Evolutionary conservation across 2,797 vertebrate species (phyloP), one percentile per base, ranked within the genome.

Genomic region (Acestrorhynchus altus): DNA sequence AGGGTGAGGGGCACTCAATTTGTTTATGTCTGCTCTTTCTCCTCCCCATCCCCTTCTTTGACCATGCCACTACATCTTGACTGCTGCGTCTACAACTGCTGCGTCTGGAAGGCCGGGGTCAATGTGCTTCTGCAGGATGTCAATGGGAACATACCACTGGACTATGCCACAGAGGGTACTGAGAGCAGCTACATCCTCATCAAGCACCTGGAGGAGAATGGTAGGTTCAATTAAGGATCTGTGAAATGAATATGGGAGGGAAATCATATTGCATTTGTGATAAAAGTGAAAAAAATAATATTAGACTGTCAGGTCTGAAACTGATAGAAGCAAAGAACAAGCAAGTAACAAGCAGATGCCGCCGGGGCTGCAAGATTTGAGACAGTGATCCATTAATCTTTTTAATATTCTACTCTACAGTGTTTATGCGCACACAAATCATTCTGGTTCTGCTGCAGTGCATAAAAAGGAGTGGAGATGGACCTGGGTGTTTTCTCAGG

Each of bases 91-190:
- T 67, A 22, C 16, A n/a, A 6, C 39, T 44, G 52, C 49, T 65
- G 60, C 22, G 26, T 51, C 61, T 42, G 35, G 52, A 83, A 99
- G 97, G 92, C 95, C 0, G 96, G 97, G 83, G 95, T 95, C 81
- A 95, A 97, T 31, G 92, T 95, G 31, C 92, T 98, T 77, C 94
- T 99, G 51, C 97, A 97, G 86, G 97, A 99, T 2, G 93, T 97
- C 70, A 95, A 95, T 61, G 96, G 96, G 56, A 97, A 96, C 85
- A 91, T 95, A 81, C 90, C 97, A 0, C 88, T 98, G 83, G 96
- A 98, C 88, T 98, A 98, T 39, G 89, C 96, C 8, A 79, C 91
- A 0, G 96, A 98, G 84, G 96, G 97, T 61, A 96, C 95, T 0
- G 96, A 99, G 89, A 95, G 92, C 79, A 94, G 93, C 86, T 94